Evolutionary conservation across 2,797 vertebrate genomes (phyloP).

Genomic region (Menidia menidia): DNA sequence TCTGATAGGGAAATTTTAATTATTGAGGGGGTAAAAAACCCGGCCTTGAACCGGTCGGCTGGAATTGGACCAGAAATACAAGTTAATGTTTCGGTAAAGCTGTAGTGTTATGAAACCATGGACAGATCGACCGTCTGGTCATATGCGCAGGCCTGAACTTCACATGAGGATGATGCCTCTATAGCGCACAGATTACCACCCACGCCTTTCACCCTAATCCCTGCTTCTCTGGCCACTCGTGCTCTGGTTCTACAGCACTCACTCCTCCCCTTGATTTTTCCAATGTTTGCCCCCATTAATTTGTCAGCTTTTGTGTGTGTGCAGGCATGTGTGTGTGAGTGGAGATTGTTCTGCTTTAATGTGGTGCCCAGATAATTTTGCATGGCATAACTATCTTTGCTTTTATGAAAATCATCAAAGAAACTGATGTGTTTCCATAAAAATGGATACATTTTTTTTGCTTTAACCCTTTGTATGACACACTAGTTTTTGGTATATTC

Average conservation of each 20-base stretch:
- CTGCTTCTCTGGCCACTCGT: conserved; percentile 64
- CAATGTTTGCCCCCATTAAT: conserved; percentile 59
- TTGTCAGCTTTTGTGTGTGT: conserved; percentile 38
- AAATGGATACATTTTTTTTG: background rate
- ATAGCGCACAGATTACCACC: conserved; percentile 81
- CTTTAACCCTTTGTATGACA: background rate
- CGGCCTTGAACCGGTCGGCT: no score
- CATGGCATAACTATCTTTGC: conserved; percentile 68
- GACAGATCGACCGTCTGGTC: conserved; percentile 63
- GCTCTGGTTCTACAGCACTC: conserved; percentile 48
- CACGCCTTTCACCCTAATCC: conserved; percentile 78
- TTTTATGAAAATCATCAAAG: conserved; percentile 71
- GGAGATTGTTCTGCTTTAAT: conserved; percentile 67
- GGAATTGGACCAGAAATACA: no score
- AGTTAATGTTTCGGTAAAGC: no score
- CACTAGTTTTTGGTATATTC: background rate
- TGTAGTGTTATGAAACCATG: conserved; percentile 43
- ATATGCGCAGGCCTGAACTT: conserved; percentile 75
- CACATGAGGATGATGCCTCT: conserved; percentile 80
- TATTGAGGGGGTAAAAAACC: no score
- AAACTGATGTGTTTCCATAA: conserved; percentile 32
- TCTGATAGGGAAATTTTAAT: no score
- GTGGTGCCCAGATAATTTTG: conserved; percentile 51
- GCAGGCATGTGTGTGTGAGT: background rate
- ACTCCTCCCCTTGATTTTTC: conserved; percentile 62